Percentiles rank a stretch among this genome's conserved stretches.
Conservation (phyloP, 2,797 vertebrate species). For the Cyprinella venusta region DNA sequence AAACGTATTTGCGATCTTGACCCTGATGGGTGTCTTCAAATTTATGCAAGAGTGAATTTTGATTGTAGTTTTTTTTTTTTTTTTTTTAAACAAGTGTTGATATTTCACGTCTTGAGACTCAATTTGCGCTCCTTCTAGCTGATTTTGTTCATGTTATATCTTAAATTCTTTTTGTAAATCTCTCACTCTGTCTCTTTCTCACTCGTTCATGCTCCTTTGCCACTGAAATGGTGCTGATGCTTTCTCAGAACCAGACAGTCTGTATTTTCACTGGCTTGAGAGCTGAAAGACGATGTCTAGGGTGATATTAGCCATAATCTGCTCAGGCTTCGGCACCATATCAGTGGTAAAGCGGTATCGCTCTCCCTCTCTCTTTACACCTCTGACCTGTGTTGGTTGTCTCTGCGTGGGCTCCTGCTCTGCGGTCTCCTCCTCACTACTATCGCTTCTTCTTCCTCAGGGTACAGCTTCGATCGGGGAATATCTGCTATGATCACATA, state of each 20-base stretch:
- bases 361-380: neutral
- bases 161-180: too few species aligned
- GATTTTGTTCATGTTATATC: too few species aligned
- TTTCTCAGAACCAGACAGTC: neutral
- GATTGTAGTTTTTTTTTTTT: too few species aligned
- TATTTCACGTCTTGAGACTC: too few species aligned
- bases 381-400: conserved; percentile 81
- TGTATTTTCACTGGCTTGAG: neutral
- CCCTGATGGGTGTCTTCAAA: too few species aligned
- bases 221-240: neutral
- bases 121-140: too few species aligned
- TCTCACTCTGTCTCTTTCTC: neutral
- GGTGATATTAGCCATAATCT: too few species aligned
- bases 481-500: conserved; percentile 90
- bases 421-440: conserved; percentile 71
- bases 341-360: neutral
- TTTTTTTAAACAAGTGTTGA: too few species aligned
- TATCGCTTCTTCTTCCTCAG: conserved; percentile 71
- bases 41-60: too few species aligned
- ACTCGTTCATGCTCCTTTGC: neutral
- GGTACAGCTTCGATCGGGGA: conserved; percentile 83
- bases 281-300: neutral
- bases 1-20: too few species aligned
- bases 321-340: neutral
- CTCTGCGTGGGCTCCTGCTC: conserved; percentile 87